These are phyloP conservation scores for Virgularia gustaviana DNA, from an alignment of 92 coral and sea anemone genomes.

Conservation along the genomic window DNA sequence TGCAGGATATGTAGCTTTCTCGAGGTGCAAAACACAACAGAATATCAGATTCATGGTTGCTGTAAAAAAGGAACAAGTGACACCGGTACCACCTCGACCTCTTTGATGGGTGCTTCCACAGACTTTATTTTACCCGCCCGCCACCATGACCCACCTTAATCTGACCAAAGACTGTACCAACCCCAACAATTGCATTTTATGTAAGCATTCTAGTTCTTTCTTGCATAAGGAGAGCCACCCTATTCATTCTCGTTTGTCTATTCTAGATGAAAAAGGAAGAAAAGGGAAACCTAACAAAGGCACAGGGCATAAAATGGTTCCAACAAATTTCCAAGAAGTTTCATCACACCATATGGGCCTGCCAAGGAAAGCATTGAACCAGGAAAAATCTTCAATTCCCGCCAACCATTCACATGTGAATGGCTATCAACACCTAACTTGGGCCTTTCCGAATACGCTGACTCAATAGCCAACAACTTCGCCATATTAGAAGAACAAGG, in stretches of 20 bases:
- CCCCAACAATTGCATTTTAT: no score
- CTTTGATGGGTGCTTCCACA: no score
- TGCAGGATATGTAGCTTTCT: constrained; percentile 14
- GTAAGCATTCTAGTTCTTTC: no score
- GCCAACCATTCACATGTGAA: constrained; percentile 24
- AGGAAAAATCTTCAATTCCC: not conserved
- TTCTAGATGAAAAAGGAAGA: not conserved
- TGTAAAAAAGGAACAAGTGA: not conserved
- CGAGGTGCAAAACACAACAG: constrained; percentile 2
- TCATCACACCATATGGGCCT: constrained; percentile 31
- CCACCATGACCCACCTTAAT: no score
- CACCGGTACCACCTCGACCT: no score
- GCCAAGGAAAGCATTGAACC: not conserved
- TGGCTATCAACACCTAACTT: constrained; percentile 15
- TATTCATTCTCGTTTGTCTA: no score
- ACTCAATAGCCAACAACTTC: not conserved
- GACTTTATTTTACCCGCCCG: no score
- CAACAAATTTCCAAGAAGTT: not conserved
- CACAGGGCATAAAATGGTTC: not conserved
- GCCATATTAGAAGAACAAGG: not conserved
- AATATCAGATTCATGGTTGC: not conserved
- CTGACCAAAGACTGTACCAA: no score
- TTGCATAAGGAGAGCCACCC: no score
- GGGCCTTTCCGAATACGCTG: constrained; percentile 20
- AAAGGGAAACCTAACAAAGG: not conserved